Conservation (phyloP, 2,113 vertebrate genomes). For the Bufo gargarizans region DNA sequence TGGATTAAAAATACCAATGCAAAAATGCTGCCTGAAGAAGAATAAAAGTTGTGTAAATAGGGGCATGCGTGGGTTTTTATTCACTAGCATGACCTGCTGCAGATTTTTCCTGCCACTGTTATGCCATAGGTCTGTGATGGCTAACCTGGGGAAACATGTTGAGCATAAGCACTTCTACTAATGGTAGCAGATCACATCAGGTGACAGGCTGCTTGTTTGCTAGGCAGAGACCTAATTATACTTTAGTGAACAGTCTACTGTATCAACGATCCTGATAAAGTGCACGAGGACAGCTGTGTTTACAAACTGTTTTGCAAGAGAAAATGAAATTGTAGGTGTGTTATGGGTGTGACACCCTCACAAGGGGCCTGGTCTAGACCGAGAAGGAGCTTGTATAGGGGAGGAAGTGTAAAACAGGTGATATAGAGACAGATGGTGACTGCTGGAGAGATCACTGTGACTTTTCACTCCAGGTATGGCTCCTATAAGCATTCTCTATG, state of each 20-base stretch:
- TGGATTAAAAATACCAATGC: too few relatives aligned
- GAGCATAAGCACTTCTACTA: background rate
- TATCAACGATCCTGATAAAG: constrained; percentile 1
- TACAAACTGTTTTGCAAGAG: constrained; percentile 25
- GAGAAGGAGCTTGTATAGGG: constrained; percentile 23
- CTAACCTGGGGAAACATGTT: background rate
- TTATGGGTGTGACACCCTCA: background rate
- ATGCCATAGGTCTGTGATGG: too few relatives aligned
- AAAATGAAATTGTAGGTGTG: constrained; percentile 30
- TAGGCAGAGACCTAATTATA: background rate
- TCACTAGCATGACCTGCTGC: too few relatives aligned
- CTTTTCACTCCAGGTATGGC: constrained; percentile 17
- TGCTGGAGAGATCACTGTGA: background rate
- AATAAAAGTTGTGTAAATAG: too few relatives aligned
- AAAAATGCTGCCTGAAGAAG: too few relatives aligned
- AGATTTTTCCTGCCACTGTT: too few relatives aligned
- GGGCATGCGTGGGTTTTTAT: too few relatives aligned
- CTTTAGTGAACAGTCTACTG: background rate
- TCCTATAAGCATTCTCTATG: background rate
- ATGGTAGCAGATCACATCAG: background rate
- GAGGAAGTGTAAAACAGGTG: constrained; percentile 40
- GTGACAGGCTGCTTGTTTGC: constrained; percentile 14
- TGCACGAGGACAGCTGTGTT: constrained; percentile 22
- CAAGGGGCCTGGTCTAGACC: background rate
- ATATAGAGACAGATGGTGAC: background rate